These are phyloP conservation scores for Heliconius aoede DNA, from an alignment of 2,888 invertebrate species.

Conservation along the genomic window DNA sequence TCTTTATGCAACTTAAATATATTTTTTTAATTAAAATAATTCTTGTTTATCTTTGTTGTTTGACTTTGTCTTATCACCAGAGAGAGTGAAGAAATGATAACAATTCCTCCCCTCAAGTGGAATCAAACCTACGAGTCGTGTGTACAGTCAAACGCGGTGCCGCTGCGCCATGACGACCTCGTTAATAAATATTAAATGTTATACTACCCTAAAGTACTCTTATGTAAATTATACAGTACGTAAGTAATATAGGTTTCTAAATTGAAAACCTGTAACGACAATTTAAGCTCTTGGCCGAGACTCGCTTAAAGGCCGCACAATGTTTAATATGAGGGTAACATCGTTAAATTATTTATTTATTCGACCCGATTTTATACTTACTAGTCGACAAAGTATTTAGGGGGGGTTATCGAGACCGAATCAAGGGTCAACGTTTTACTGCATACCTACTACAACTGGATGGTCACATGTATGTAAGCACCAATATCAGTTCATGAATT, in stretches of 20 bases:
- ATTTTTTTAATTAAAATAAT: neutral
- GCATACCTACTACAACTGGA: slow-evolving; percentile 69
- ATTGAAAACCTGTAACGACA: slow-evolving; percentile 34
- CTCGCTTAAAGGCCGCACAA: slow-evolving; percentile 28
- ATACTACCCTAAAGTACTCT: slow-evolving; percentile 2
- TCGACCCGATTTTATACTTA: slow-evolving; percentile 77
- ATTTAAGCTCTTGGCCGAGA: slow-evolving; percentile 28
- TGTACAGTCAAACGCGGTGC: no score
- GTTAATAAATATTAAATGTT: slow-evolving; percentile 2
- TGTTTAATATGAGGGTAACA: slow-evolving; percentile 48
- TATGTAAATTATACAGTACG: slow-evolving; percentile 3
- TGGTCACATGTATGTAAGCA: slow-evolving; percentile 48
- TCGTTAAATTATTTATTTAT: slow-evolving; percentile 80
- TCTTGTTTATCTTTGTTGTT: neutral
- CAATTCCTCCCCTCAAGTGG: no score
- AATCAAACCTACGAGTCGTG: no score
- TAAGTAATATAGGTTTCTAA: slow-evolving; percentile 4
- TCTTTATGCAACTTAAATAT: slow-evolving; percentile 22
- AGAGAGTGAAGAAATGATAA: no score
- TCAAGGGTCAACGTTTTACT: slow-evolving; percentile 78
- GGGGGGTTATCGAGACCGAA: slow-evolving; percentile 76
- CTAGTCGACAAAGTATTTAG: slow-evolving; percentile 78
- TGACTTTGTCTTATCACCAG: no score
- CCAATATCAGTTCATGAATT: no score
- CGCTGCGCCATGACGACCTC: neutral